phyloP scores from a whole-genome alignment of 2,797 vertebrate species.

The Pogonophryne albipinna region DNA sequence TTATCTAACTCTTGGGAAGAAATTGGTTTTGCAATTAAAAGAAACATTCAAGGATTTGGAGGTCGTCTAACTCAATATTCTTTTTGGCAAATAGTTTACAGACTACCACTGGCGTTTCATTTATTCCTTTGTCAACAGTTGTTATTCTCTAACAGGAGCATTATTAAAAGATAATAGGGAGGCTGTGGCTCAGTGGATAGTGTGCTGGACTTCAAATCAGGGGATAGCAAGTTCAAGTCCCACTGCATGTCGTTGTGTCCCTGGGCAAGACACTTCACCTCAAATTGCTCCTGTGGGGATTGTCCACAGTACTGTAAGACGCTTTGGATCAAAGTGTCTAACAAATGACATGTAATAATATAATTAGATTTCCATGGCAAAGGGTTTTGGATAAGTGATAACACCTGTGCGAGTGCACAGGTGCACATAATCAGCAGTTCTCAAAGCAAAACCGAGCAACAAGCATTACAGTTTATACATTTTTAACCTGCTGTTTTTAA shows the following conservation, averaged over 20 bases:
- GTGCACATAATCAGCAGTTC: no score
- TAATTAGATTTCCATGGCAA: background rate
- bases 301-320: no score
- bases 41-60: constrained; percentile 10
- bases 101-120: background rate
- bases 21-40: background rate
- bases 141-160: constrained; percentile 2
- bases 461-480: background rate
- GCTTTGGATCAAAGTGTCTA: no score
- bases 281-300: no score
- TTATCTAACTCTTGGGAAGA: background rate
- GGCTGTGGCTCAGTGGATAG: no score
- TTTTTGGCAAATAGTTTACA: constrained; percentile 21
- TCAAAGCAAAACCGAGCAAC: no score
- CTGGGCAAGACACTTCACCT: no score
- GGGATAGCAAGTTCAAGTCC: no score
- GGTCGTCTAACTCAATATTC: constrained; percentile 12
- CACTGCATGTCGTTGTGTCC: no score
- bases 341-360: background rate
- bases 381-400: constrained; percentile 7
- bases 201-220: no score
- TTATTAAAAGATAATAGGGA: no score
- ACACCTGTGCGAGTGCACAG: background rate
- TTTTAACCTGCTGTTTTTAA: background rate
- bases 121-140: background rate